A percentile compares a stretch with the other conserved stretches of the same genome.
Conservation (phyloP, 37 sponge, comb jelly and placozoan genomes). For the Cladorhizidae sp. region DNA sequence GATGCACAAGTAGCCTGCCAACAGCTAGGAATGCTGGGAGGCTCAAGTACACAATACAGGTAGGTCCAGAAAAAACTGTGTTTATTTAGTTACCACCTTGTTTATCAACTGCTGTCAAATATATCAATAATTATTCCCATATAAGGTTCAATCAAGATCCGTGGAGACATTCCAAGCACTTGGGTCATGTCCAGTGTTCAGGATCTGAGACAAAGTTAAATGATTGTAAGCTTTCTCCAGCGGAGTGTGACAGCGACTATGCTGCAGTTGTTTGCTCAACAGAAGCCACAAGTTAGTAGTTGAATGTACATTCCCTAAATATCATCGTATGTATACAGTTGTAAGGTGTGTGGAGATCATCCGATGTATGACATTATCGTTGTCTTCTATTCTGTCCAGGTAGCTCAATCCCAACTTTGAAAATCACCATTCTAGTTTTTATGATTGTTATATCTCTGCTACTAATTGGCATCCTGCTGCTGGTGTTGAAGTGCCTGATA, state of each 20-base stretch:
- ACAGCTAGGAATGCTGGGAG: conserved; percentile 27
- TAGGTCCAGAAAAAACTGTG: too few species aligned
- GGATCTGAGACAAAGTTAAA: conserved; percentile 21
- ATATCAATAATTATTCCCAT: too few species aligned
- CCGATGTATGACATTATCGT: too few species aligned
- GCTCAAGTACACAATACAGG: conserved; percentile 16
- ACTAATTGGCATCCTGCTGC: not conserved
- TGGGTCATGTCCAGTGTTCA: conserved; percentile 13
- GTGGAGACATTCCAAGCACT: too few species aligned
- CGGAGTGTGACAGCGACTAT: conserved; percentile 16
- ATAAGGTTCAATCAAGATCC: too few species aligned
- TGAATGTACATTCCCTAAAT: too few species aligned
- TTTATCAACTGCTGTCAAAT: too few species aligned
- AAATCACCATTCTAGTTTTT: not conserved
- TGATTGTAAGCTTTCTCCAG: not conserved
- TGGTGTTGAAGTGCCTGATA: conserved; percentile 2
- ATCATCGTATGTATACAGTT: too few species aligned
- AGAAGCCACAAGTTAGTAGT: not conserved
- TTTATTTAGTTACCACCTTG: too few species aligned
- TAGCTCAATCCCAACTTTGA: not conserved
- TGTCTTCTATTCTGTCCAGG: not conserved
- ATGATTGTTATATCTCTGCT: not conserved
- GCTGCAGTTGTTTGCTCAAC: conserved; percentile 33
- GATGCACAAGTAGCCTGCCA: conserved; percentile 28
- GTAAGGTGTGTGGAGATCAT: too few species aligned